Percentiles rank a stretch among this genome's conserved stretches.
These are phyloP conservation scores for Pseudomyrmex flavicornis DNA, from an alignment of 1,140 invertebrate species.

Conservation along the genomic window DNA sequence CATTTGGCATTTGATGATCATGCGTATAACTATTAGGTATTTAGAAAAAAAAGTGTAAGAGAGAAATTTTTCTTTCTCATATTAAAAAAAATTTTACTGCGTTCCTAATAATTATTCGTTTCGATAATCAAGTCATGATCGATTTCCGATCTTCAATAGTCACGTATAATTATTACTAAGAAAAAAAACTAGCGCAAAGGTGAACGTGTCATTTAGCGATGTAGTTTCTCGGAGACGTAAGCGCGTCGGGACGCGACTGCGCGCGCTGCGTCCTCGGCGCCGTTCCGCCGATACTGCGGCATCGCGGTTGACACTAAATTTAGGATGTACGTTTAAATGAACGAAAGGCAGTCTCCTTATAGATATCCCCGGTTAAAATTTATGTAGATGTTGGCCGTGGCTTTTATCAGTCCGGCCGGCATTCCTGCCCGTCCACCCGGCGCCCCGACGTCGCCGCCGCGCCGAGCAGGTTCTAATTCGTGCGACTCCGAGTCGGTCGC, in stretches of 20 bases:
- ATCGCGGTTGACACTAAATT: slow-evolving; percentile 78
- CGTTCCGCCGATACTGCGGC: slow-evolving; percentile 64
- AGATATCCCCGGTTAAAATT: slow-evolving; percentile 84
- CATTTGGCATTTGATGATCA: too few species aligned
- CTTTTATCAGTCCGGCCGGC: slow-evolving; percentile 84
- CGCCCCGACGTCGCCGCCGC: slow-evolving; percentile 83
- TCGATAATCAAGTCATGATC: too few species aligned
- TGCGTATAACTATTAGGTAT: too few species aligned
- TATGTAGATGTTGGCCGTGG: slow-evolving; percentile 85
- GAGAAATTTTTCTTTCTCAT: too few species aligned
- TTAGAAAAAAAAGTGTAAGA: too few species aligned
- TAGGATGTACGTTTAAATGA: slow-evolving; percentile 84
- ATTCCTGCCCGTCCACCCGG: slow-evolving; percentile 84
- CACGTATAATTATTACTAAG: too few species aligned
- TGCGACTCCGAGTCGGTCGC: slow-evolving; percentile 75
- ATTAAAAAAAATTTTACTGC: too few species aligned
- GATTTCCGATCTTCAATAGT: too few species aligned
- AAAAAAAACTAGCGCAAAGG: neutral
- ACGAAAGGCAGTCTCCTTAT: slow-evolving; percentile 80
- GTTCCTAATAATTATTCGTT: too few species aligned
- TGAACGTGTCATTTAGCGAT: neutral
- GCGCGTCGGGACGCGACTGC: slow-evolving; percentile 49
- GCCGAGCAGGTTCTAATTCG: slow-evolving; percentile 84
- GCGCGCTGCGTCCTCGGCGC: slow-evolving; percentile 61
- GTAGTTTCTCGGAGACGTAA: slow-evolving; percentile 23